Percentiles rank a stretch among this genome's conserved stretches.
Evolutionary conservation across 1,140 invertebrate species (phyloP).

Genomic region (Nasonia giraulti): DNA sequence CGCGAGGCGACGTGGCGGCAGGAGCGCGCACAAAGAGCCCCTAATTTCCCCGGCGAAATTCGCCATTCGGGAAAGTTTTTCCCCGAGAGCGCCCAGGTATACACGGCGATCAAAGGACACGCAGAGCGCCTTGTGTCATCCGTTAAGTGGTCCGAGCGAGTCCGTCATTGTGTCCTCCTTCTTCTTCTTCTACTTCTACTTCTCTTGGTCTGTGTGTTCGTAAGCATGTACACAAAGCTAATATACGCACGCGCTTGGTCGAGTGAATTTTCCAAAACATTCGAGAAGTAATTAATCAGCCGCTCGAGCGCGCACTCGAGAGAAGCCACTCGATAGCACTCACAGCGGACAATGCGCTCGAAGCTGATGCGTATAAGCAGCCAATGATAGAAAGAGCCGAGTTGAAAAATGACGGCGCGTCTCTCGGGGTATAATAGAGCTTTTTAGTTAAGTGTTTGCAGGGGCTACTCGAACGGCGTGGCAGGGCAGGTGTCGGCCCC

Average conservation of each 20-base stretch:
- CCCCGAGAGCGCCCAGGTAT: neutral
- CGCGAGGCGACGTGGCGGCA: constrained; percentile 10
- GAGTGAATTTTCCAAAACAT: neutral
- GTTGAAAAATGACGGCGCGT: constrained; percentile 28
- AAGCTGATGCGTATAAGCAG: no score
- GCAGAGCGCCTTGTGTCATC: constrained; percentile 6
- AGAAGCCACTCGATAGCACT: neutral
- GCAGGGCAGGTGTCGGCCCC: neutral
- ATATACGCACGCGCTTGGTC: no score
- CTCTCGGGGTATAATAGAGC: constrained; percentile 59
- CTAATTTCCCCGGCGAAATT: constrained; percentile 59
- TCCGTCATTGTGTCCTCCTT: neutral
- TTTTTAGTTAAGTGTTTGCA: constrained; percentile 67
- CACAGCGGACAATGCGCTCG: constrained; percentile 54
- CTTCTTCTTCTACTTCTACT: neutral
- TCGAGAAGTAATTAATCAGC: neutral
- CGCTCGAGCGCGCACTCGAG: neutral
- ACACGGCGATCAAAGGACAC: constrained; percentile 32
- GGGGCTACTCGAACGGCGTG: constrained; percentile 45
- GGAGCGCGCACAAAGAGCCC: constrained; percentile 47
- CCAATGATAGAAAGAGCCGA: neutral
- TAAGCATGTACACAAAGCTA: no score
- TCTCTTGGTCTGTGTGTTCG: no score
- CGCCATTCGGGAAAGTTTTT: constrained; percentile 55
- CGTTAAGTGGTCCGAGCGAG: constrained; percentile 22